A percentile compares a stretch with the other conserved stretches of the same genome.
Evolutionary conservation across 2,113 vertebrate species (phyloP).

Genomic region (Onychorhynchus coronatus): DNA sequence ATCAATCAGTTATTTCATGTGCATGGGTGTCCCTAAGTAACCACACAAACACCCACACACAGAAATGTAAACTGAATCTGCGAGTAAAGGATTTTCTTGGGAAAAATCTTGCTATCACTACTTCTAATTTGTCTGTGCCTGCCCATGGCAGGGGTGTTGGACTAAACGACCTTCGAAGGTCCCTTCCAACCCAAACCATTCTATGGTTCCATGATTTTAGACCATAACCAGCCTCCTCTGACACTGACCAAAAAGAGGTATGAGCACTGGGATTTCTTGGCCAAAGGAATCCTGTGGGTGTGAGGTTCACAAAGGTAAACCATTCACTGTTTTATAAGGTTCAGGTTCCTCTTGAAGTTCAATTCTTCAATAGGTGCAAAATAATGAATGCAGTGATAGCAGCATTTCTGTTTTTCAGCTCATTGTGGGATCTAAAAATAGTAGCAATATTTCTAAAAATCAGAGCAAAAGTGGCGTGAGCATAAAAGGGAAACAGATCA

Average conservation of each 20-base stretch:
- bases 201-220: neutral
- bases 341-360: neutral
- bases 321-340: neutral
- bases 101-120: neutral
- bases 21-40: neutral
- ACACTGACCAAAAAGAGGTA: neutral
- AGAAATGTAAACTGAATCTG: rapidly evolving
- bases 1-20: neutral
- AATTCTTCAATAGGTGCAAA: neutral
- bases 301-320: neutral
- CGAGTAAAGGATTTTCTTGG: neutral
- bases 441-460: neutral
- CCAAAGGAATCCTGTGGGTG: neutral
- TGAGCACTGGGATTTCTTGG: neutral
- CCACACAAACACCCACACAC: neutral
- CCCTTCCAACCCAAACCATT: neutral
- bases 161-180: neutral
- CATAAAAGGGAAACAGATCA: neutral
- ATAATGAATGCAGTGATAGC: neutral
- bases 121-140: neutral
- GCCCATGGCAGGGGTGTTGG: rapidly evolving
- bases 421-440: neutral
- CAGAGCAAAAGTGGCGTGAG: neutral
- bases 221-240: neutral
- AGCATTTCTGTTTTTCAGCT: neutral